Base-by-base conservation (phyloP, 1,140 invertebrate species). In the Tetragonula clypearis region DNA sequence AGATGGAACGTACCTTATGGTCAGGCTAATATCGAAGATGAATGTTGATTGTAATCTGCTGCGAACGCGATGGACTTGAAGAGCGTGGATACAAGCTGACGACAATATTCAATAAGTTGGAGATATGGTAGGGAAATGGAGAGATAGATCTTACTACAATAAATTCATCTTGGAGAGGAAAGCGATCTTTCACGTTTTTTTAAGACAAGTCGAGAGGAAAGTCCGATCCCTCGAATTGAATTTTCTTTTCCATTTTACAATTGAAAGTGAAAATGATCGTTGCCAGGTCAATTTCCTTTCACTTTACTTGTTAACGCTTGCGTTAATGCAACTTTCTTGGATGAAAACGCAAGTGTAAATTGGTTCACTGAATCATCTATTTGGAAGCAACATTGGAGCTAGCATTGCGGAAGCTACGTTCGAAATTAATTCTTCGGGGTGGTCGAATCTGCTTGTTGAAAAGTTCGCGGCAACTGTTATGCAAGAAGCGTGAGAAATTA, bases 401-500 rank as follows among this genome's bases (percentile, higher is more conserved):
- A 35, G 35, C 41, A 49, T 49, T 49, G 8, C 41, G 41, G 41
- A 49, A 49, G 8, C 35, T 35, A 35, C 41, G 41, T 49, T 49
- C 41, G 41, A 41, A 41, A 41, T 49, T 49, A 49, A 49, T 49
- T 49, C 41, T n/a, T n/a, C 60, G 14, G 23, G 60, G 3, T 62
- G 60, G 60, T 4, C 23, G 60, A 62, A 62, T 62, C 23, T 14
- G 0, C n/a, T n/a, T n/a, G 14, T 3, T 62, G 1, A n/a, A n/a
- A 12, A n/a, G n/a, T 12, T 4, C 12, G 23, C 11, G n/a, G 6
- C 2, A n/a, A n/a, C 23, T 62, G 21, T n/a, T 35, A 1, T n/a
- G 1, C 8, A 35, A 35, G 55, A 76, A 9, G 26, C 77, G 69
- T 69, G 76, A 60, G 83, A 85, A 65, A 82, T 86, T 26, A 21